Conservation (phyloP, 2,797 vertebrate species). For the Myotis planiceps region DNA sequence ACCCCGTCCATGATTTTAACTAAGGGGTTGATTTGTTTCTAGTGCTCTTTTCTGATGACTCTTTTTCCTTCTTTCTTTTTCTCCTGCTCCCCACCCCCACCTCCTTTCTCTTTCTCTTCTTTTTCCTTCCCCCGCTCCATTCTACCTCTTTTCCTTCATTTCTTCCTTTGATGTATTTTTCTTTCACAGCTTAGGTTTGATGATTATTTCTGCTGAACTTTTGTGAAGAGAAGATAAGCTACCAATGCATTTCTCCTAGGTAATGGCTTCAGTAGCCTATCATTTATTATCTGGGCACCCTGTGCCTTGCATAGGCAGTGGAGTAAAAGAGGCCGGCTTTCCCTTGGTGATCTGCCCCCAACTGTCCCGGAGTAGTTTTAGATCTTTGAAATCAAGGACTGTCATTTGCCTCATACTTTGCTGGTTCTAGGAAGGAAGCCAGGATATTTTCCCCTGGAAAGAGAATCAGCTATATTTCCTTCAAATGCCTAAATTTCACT, state of each 20-base stretch:
- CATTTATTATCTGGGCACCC: constrained; percentile 52
- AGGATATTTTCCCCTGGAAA: constrained; percentile 63
- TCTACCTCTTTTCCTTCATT: not conserved
- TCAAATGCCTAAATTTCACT: constrained; percentile 65
- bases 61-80: not conserved
- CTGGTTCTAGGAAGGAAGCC: constrained; percentile 61
- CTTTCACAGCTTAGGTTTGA: constrained; percentile 38
- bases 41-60: constrained; percentile 55
- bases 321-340: constrained; percentile 40
- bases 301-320: constrained; percentile 37
- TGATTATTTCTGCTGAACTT: constrained; percentile 65
- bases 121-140: no score
- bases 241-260: constrained; percentile 53
- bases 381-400: constrained; percentile 67
- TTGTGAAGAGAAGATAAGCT: constrained; percentile 59
- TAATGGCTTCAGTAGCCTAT: constrained; percentile 50
- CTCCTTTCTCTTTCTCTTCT: not conserved
- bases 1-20: constrained; percentile 71
- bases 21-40: constrained; percentile 14
- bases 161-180: not conserved
- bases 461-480: constrained; percentile 67
- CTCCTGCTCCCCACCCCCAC: fast-evolving
- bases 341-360: constrained; percentile 44
- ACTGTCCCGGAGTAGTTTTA: constrained; percentile 44
- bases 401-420: constrained; percentile 56